phyloP scores from a whole-genome alignment of 2,113 vertebrate genomes.

The Ornithorhynchus anatinus region DNA sequence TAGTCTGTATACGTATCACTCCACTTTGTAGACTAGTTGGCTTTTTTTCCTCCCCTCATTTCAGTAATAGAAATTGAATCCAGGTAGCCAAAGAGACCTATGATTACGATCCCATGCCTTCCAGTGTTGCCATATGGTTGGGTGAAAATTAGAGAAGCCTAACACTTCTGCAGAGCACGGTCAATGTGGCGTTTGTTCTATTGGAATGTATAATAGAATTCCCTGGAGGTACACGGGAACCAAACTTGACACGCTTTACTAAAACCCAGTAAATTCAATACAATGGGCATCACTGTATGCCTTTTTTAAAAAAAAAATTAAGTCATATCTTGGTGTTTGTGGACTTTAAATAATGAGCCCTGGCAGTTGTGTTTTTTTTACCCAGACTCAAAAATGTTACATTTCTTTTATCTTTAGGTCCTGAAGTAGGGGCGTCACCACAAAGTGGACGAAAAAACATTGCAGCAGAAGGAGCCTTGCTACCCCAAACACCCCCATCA shows the following conservation, averaged over 20 bases:
- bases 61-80: no score
- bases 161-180: no score
- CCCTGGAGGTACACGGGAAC: not conserved
- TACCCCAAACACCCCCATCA: slow-evolving; percentile 90
- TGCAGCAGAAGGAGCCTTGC: slow-evolving; percentile 79
- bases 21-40: no score
- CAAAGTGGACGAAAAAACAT: slow-evolving; percentile 82
- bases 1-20: no score
- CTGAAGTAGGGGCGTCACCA: slow-evolving; percentile 88
- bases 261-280: not conserved
- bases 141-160: no score
- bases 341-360: not conserved
- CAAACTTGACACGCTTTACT: not conserved
- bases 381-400: not conserved
- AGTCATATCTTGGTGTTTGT: not conserved
- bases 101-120: no score
- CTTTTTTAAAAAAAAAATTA: not conserved
- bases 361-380: not conserved
- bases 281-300: not conserved
- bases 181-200: not conserved
- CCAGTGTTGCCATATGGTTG: no score
- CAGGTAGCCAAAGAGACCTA: no score
- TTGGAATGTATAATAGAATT: not conserved
- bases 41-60: no score
- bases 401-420: slow-evolving; percentile 67